Conservation (phyloP, 2,888 invertebrate genomes). For the Arrhopalites spinosus region DNA sequence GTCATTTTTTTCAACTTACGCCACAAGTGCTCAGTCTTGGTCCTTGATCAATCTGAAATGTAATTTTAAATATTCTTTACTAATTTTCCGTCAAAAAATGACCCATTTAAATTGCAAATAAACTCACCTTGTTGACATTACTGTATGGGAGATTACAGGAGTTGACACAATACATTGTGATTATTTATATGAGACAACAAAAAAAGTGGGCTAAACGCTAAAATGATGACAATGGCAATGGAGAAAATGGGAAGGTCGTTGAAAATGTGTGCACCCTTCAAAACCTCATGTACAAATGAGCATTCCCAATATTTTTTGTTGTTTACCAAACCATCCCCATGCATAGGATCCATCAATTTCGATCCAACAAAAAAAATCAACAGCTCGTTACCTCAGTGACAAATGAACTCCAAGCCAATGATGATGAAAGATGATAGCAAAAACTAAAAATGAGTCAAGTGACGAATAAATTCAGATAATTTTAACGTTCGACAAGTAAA, state of each 20-base stretch:
- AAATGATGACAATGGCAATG: neutral
- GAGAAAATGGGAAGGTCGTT: neutral
- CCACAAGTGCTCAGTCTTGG: conserved; percentile 51
- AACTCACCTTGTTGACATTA: conserved; percentile 51
- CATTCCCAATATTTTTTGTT: no score
- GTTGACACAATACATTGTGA: conserved; percentile 53
- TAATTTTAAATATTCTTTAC: neutral
- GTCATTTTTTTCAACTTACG: no score
- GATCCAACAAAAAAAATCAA: no score
- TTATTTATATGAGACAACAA: neutral
- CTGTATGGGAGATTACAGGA: conserved; percentile 53
- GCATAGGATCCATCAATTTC: no score
- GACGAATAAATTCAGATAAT: no score
- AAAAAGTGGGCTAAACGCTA: neutral
- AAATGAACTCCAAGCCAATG: no score
- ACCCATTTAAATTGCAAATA: neutral
- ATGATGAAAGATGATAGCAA: no score
- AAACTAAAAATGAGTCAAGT: no score
- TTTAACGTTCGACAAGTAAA: no score
- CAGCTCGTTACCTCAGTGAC: no score
- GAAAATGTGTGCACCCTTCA: neutral
- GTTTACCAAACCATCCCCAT: no score
- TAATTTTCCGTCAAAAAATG: neutral
- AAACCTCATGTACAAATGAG: no score
- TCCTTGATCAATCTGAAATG: conserved; percentile 50